phyloP scores from a whole-genome alignment of 2,113 vertebrate genomes.

The Gopherus flavomarginatus region DNA sequence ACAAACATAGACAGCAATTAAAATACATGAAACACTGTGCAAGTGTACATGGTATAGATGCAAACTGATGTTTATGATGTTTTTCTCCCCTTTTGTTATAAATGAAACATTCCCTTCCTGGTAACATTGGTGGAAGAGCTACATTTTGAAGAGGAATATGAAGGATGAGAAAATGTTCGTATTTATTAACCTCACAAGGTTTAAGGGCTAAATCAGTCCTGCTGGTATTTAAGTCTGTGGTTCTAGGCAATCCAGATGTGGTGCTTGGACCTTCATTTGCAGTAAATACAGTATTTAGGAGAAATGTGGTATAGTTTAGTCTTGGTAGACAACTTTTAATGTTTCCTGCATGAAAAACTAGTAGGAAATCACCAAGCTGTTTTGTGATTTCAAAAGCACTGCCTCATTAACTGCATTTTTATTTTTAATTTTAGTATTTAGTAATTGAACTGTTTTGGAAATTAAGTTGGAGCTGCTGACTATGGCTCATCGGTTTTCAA shows the following conservation, averaged over 20 bases:
- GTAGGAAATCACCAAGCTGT: neutral
- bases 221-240: neutral
- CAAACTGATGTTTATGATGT: neutral
- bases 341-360: neutral
- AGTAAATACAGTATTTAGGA: neutral
- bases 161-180: neutral
- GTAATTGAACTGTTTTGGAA: neutral
- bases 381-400: neutral
- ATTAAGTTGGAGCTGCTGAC: conserved; percentile 20
- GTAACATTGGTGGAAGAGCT: neutral
- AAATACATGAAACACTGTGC: neutral
- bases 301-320: neutral
- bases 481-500: conserved; percentile 85
- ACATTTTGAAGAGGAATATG: neutral
- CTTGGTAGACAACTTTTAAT: neutral
- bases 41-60: neutral
- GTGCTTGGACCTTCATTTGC: neutral
- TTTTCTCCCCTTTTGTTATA: neutral
- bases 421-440: conserved; percentile 18
- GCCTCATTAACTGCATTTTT: neutral
- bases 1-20: neutral
- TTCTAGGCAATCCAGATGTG: neutral
- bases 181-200: neutral
- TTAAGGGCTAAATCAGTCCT: neutral
- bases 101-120: neutral